A percentile compares a stretch with the other conserved stretches of the same genome.
Conservation (phyloP, 1,140 invertebrate genomes). For the silkworm (Bombyx mori) region ASM3026992v2 NC_085122.1:4940001-4940500, state of each 20-base stretch:
- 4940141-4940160: constrained; percentile 10
- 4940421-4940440: constrained; percentile 16
- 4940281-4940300: constrained; percentile 1
- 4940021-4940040: background rate
- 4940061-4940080: background rate
- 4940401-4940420: constrained; percentile 10
- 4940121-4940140: constrained; percentile 4
- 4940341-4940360: constrained; percentile 11
- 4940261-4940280: background rate
- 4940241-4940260: constrained; percentile 9
- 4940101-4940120: constrained; percentile 1
- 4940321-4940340: constrained; percentile 12
- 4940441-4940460: constrained; percentile 24
- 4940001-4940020: too few species aligned
- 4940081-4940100: background rate
- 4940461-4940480: constrained; percentile 21
- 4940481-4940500: constrained; percentile 19
- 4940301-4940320: constrained; percentile 13
- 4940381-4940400: constrained; percentile 3
- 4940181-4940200: constrained; percentile 9
- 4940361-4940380: constrained; percentile 13
- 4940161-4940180: constrained; percentile 7
- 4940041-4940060: constrained; percentile 1
- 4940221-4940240: constrained; percentile 14
- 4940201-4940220: constrained; percentile 7